Evolutionary conservation across 2,113 vertebrate species (phyloP), one percentile per base, ranked within the genome.

Genomic region (Edolisoma coerulescens): DNA sequence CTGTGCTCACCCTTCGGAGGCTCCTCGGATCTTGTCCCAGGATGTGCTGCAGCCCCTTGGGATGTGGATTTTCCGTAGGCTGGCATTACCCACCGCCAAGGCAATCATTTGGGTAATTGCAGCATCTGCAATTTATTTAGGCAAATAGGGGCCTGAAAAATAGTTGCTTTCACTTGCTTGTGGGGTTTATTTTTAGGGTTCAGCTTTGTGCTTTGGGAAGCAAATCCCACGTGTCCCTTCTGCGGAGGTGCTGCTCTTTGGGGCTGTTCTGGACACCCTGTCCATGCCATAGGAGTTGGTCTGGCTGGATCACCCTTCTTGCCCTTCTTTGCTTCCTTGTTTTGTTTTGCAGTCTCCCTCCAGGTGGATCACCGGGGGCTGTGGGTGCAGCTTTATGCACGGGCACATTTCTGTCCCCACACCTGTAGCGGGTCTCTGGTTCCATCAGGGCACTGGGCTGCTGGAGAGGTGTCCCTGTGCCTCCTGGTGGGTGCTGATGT

Each of bases 361-460:
- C 4, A 28, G 75, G 24, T 26, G 75, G 19, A 4, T 18, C 39
- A 5, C 15, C 17, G 16, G 28, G 16, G 9, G 50, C 93, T 70
- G 2, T 6, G 73, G 65, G 3, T 4, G 30, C 67, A 24, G 78
- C 52, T 39, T 21, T 64, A 3, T 47, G 65, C 26, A 5, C 3
- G 1, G 30, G 52, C 39, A 64, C 53, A 9, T 68, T 79, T n/a
- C 65, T n/a, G 26, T 88, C 69, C 41, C 77, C 24, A 6, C 8
- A 1, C 35, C 49, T 2, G 0, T 7, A 2, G 12, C 32, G 16
- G n/a, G 39, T 32, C 0, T 8, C 89, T 47, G 91, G 47, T 16
- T 18, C 87, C 42, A 3, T 13, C 1, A 2, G 45, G 6, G 2
- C 1, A 0, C 83, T n/a, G 0, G 4, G 10, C 35, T 57, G 50